Evolutionary conservation across 1,140 invertebrate genomes (phyloP), one percentile per base, ranked within the genome.

Genomic region (Drosophila willistoni): DNA sequence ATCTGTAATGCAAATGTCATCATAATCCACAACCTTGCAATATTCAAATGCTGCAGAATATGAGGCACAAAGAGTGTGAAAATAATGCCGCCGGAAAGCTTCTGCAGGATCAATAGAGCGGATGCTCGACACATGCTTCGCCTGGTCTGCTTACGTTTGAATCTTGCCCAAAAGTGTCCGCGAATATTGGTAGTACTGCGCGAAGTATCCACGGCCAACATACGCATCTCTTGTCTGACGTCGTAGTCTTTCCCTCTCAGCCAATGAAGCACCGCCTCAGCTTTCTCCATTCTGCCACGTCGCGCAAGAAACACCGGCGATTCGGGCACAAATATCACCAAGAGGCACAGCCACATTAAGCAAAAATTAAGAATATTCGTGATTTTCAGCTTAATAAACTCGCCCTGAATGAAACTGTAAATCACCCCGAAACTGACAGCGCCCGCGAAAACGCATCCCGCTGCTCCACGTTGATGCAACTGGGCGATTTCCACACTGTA

Each of bases 401-500:
- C 72, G 9, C 83, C 81, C 65, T 95, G 66, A 0, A 93, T 63
- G 71, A 95, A 95, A 2, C 93, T 93, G 1, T 94, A 69, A 1
- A 95, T 73, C 36, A 96, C 94, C 1, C 96, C 96, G 7, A 94
- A 78, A 0, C 94, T 94, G 4, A 96, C 2, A 95, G 70, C 61
- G 1, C 96, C 92, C 75, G 96, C 95, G 65, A 95, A 95, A 47
- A 94, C 94, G 3, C 95, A 94, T 0, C 95, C 95, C 7, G 97
- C 90, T 9, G 93, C 93, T 0, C 96, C 96, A 7, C 96, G 93
- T 34, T 96, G 94, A 2, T 93, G 90, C 41, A 93, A 94, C 71
- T 95, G 94, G 0, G 95, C 93, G 12, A 95, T 95, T 92, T 97
- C 96, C 3, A 94, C 94, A 0, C 94, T 95, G 79, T 97, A 97